Percentiles rank a stretch among this genome's conserved stretches.
Conservation (phyloP, 1,140 invertebrate genomes). For the Mamestra configurata region DNA sequence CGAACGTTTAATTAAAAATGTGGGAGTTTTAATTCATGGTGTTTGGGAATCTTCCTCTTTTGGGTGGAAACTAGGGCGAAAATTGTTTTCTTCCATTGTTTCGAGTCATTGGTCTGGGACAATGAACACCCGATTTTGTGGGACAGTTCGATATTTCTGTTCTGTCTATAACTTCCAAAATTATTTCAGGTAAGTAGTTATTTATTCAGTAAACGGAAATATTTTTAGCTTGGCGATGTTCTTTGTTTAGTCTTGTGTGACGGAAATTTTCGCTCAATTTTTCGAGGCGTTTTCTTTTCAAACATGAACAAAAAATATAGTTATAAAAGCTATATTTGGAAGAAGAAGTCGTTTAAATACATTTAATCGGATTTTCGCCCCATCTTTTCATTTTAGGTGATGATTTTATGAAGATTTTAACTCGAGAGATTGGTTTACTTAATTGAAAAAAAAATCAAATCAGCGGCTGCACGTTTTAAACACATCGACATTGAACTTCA, state of each 20-base stretch:
- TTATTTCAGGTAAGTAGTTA: constrained; percentile 20
- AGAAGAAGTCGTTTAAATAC: too few relatives aligned
- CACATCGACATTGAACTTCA: constrained; percentile 32
- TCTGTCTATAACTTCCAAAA: neutral
- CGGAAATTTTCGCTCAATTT: neutral
- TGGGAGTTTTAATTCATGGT: constrained; percentile 37
- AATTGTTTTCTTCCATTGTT: constrained; percentile 31
- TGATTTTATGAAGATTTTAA: too few relatives aligned
- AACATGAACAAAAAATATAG: neutral
- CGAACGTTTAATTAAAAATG: constrained; percentile 28
- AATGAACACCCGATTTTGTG: constrained; percentile 20
- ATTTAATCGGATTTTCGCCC: neutral
- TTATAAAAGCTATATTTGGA: too few relatives aligned
- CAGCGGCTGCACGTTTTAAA: neutral
- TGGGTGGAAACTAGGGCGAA: neutral
- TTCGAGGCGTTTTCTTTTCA: neutral
- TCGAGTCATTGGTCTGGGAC: constrained; percentile 12
- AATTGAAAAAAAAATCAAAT: too few relatives aligned
- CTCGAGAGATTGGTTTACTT: too few relatives aligned
- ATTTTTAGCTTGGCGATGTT: constrained; percentile 30
- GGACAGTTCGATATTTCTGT: constrained; percentile 19
- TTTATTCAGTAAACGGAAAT: neutral
- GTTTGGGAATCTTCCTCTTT: neutral
- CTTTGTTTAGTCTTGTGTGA: constrained; percentile 33
- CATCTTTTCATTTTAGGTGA: neutral